Evolutionary conservation across 2,797 vertebrate species (phyloP).

Genomic region (Antrozous pallidus): DNA sequence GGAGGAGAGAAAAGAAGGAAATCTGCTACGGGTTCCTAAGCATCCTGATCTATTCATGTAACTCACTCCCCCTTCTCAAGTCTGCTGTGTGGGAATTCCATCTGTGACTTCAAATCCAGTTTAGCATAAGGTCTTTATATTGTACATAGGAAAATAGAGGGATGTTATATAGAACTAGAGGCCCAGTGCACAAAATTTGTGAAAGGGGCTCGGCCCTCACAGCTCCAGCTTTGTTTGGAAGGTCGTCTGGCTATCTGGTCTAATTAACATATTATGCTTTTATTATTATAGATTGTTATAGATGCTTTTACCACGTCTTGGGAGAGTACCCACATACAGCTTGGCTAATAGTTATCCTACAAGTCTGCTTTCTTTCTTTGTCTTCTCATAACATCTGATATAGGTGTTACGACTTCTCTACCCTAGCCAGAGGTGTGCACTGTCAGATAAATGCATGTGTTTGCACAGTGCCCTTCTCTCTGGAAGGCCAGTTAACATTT

Average conservation of each 20-base stretch:
- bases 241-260: too few species aligned
- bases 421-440: background rate
- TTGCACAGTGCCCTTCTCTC: background rate
- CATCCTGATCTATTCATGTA: background rate
- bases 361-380: background rate
- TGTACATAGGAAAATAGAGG: background rate
- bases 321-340: background rate
- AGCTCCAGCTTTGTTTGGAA: too few species aligned
- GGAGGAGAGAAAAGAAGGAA: background rate
- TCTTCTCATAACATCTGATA: background rate
- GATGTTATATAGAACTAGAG: background rate
- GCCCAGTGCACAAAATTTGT: background rate
- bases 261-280: too few species aligned
- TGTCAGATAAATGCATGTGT: background rate
- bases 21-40: background rate
- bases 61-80: background rate
- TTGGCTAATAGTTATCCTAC: background rate
- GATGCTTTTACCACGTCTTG: background rate
- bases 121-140: background rate
- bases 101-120: background rate
- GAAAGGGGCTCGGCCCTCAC: too few species aligned
- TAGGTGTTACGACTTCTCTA: background rate
- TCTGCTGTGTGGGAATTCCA: background rate
- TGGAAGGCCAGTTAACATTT: background rate
- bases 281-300: too few species aligned